A percentile compares a stretch with the other conserved stretches of the same genome.
phyloP scores from a whole-genome alignment of 1,140 invertebrate genomes.

The Platorchestia sp. region DNA sequence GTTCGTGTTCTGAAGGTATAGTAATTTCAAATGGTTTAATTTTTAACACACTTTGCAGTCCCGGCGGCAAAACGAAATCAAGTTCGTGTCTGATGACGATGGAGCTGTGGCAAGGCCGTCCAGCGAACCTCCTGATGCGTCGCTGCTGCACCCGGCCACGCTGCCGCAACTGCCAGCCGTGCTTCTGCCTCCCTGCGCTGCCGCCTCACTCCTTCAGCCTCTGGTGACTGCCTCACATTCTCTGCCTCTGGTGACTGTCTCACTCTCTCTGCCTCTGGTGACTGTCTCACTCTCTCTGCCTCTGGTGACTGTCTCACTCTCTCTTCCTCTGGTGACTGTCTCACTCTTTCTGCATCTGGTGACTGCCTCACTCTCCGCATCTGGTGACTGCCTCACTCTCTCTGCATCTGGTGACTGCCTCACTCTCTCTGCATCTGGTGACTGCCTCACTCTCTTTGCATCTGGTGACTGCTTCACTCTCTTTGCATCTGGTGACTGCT shows the following conservation, averaged over 20 bases:
- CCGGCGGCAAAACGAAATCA: not conserved
- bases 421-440: too few species aligned
- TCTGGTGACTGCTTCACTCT: too few species aligned
- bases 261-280: too few species aligned
- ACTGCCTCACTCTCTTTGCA: too few species aligned
- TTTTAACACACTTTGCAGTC: not conserved
- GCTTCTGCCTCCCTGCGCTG: not conserved
- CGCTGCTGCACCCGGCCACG: not conserved
- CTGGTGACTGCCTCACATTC: not conserved
- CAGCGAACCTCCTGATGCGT: not conserved
- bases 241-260: not conserved
- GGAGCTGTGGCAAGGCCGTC: not conserved
- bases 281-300: too few species aligned
- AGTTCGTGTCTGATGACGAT: not conserved
- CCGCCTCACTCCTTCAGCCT: not conserved
- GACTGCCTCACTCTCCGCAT: too few species aligned
- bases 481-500: too few species aligned
- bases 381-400: too few species aligned
- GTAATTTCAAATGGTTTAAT: not conserved
- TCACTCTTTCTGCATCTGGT: too few species aligned
- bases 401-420: too few species aligned
- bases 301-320: too few species aligned
- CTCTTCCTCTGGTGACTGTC: too few species aligned
- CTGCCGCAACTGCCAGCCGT: not conserved
- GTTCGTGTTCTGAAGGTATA: not conserved